Evolutionary conservation across 2,113 vertebrate genomes (phyloP).

Genomic region (Megaceryle maxima): DNA sequence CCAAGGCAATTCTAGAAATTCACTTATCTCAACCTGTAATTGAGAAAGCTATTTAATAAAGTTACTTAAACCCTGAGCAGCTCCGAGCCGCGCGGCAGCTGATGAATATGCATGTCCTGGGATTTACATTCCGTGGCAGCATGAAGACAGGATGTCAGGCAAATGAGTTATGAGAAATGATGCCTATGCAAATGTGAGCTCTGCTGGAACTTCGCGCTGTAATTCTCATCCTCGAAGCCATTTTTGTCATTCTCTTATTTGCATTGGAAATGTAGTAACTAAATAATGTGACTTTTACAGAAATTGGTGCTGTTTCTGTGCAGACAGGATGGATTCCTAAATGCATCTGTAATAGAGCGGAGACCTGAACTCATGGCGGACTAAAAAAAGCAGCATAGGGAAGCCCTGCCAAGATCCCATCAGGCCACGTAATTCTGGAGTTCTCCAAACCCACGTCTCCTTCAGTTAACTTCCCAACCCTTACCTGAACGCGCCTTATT

Average conservation of each 20-base stretch:
- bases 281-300: not conserved
- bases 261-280: conserved; percentile 26
- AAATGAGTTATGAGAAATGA: conserved; percentile 38
- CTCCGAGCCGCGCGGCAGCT: not conserved
- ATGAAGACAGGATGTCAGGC: conserved; percentile 30
- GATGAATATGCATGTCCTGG: not conserved
- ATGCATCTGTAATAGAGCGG: rapidly evolving
- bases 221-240: not conserved
- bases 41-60: conserved; percentile 19
- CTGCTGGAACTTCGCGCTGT: not conserved
- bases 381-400: rapidly evolving
- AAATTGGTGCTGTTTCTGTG: not conserved
- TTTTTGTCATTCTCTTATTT: conserved; percentile 21
- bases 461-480: not conserved
- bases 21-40: not conserved
- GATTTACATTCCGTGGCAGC: not conserved
- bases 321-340: not conserved
- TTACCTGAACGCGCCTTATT: not conserved
- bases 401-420: not conserved
- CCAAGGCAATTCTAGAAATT: not conserved
- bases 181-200: conserved; percentile 23
- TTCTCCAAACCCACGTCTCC: not conserved
- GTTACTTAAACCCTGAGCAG: not conserved
- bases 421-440: not conserved
- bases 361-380: not conserved